Percentiles rank a stretch among this genome's conserved stretches.
Evolutionary conservation across 2,113 vertebrate species (phyloP).

Genomic region (sheep (Ovis aries)): ARS-UI_Ramb_v3.0 NC_056080.1:57365501-57366000

Average conservation of each 20-base stretch:
- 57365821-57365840: conserved; percentile 26
- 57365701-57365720: not conserved
- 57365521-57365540: not conserved
- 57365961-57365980: not conserved
- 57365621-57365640: not conserved
- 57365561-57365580: not conserved
- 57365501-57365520: not conserved
- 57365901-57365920: conserved; percentile 63
- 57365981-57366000: conserved; percentile 7
- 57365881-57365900: conserved; percentile 66
- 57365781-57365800: not conserved
- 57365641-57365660: not conserved
- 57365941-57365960: not conserved
- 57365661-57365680: not conserved
- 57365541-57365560: not conserved
- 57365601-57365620: not conserved
- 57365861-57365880: not conserved
- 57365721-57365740: not conserved
- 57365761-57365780: not conserved
- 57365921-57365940: conserved; percentile 7
- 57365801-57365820: not conserved
- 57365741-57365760: not conserved
- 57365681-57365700: not conserved
- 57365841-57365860: conserved; percentile 22
- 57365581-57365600: not conserved